phyloP scores from a whole-genome alignment of 2,888 invertebrate genomes.

The Lasioglossum figueresi region DNA sequence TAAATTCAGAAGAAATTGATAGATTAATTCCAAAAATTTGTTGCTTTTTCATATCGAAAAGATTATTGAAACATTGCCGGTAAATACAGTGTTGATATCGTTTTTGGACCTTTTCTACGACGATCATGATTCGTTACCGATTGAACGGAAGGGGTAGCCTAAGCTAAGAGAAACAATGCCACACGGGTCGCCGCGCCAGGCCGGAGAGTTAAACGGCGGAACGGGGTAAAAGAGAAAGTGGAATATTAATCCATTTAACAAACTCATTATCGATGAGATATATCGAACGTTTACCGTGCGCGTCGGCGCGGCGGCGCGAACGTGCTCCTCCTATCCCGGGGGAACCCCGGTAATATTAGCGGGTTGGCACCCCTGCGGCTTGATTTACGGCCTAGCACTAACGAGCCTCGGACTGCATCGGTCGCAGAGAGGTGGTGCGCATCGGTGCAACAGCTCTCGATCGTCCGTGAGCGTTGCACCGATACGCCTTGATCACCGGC shows the following conservation, averaged over 20 bases:
- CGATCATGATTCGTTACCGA: neutral
- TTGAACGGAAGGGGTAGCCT: neutral
- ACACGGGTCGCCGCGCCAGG: slow-evolving; percentile 8
- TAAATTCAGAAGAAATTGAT: too few species aligned
- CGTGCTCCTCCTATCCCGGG: slow-evolving; percentile 73
- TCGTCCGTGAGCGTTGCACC: slow-evolving; percentile 43
- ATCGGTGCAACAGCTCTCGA: slow-evolving; percentile 59
- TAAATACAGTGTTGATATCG: neutral
- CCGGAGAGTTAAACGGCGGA: slow-evolving; percentile 26
- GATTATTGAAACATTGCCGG: neutral
- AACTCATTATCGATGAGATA: slow-evolving; percentile 83
- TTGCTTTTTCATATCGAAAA: too few species aligned
- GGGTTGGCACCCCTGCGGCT: slow-evolving; percentile 83
- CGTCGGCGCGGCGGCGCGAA: slow-evolving; percentile 76
- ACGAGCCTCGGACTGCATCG: slow-evolving; percentile 76
- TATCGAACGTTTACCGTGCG: slow-evolving; percentile 81
- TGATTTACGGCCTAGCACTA: slow-evolving; percentile 82
- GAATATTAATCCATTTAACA: slow-evolving; percentile 82
- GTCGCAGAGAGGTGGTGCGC: slow-evolving; percentile 61
- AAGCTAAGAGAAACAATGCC: slow-evolving; percentile 10
- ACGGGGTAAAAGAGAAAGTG: slow-evolving; percentile 58
- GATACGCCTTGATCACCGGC: slow-evolving; percentile 48
- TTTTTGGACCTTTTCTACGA: neutral
- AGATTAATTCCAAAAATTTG: too few species aligned
- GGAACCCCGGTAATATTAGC: slow-evolving; percentile 77